Base-by-base conservation (phyloP, 2,888 invertebrate species). In the Maniola hyperantus region DNA sequence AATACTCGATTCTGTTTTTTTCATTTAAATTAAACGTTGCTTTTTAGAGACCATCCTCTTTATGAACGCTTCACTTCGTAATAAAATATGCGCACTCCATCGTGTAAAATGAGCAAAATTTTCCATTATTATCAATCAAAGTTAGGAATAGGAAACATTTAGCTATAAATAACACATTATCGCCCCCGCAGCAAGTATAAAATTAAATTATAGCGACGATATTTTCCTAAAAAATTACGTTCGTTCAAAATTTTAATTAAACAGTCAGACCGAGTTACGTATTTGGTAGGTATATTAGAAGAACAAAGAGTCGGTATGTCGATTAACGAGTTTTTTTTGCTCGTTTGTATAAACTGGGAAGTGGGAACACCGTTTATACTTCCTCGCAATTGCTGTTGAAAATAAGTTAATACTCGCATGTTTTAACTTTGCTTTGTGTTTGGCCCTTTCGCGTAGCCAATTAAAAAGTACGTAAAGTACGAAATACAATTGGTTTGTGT, bases 11-110 rank as follows among this genome's bases (percentile, higher is more conserved):
- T 15, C 15, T 15, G 20, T 50, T 20, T 50, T 1, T n/a, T n/a
- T n/a, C n/a, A n/a, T n/a, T n/a, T n/a, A n/a, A n/a, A n/a, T n/a
- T n/a, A n/a, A 13, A 13, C 50, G 20, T 20, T n/a, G n/a, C n/a
- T n/a, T 20, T 71, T 79, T 77, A 76, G 74, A 33, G 74, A 33
- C 42, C 50, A 60, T 44, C 62, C 13, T 34, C 48, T 61, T 68
- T 58, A 62, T 64, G 11, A 39, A 39, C 55, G 42, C 59, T 53
- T 54, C 64, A 20, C 33, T 57, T 60, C 42, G 34, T 64, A 60
- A 67, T 67, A n/a, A 64, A 54, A 1, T 26, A 26, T 26, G 1
- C 50, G 39, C 39, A 44, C 55, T 33, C 39, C 1, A 5, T 5
- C 46, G 54, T 54, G 59, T 15, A 36, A 54, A 53, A 59, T 10